These are phyloP conservation scores for Procavia capensis DNA, from an alignment of 2,113 vertebrate genomes.

Conservation along the genomic window DNA sequence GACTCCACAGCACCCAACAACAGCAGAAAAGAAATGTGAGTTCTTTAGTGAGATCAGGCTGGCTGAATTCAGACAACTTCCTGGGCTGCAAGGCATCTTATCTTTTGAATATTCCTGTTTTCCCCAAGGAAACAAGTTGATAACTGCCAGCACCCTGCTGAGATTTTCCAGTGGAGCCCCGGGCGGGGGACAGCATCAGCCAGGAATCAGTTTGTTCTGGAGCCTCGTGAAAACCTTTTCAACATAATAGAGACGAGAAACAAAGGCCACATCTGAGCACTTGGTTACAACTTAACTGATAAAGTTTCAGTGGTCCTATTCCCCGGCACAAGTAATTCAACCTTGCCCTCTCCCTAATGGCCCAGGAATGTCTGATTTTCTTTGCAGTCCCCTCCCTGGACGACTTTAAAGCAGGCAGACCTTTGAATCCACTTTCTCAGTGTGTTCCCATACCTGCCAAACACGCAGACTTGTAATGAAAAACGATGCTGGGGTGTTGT, in stretches of 20 bases:
- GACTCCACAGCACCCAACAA: neutral
- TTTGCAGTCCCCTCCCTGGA: neutral
- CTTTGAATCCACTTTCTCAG: conserved; percentile 28
- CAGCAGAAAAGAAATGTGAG: neutral
- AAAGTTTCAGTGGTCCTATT: neutral
- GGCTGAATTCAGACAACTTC: neutral
- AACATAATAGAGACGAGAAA: neutral
- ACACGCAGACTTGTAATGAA: neutral
- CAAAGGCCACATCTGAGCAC: neutral
- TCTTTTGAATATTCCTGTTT: conserved; percentile 20
- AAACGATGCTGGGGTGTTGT: neutral
- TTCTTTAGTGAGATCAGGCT: neutral
- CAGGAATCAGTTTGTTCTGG: neutral
- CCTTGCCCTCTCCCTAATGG: neutral
- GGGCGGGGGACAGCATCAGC: neutral
- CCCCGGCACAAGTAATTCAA: neutral
- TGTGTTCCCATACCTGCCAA: neutral
- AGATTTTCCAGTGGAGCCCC: neutral
- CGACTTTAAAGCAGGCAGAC: conserved; percentile 48
- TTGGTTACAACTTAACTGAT: neutral
- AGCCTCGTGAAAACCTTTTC: neutral
- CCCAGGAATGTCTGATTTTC: neutral
- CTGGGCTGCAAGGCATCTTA: neutral
- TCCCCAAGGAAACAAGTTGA: neutral
- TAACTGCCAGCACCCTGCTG: neutral